Conservation (phyloP, 2,113 vertebrate genomes). For the Muntiacus reevesi region DNA sequence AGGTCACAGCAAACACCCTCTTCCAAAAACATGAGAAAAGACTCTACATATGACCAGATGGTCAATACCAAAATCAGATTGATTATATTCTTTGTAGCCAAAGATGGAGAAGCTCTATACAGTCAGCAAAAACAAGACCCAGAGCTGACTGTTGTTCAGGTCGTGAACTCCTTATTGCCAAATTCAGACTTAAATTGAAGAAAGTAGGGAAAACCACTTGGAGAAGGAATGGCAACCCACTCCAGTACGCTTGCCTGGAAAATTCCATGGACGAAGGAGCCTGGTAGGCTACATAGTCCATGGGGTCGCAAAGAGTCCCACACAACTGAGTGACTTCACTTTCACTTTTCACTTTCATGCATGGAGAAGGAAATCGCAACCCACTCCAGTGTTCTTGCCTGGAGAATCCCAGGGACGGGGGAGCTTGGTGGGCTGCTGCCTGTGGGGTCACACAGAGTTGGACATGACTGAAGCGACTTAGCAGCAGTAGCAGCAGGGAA, state of each 20-base stretch:
- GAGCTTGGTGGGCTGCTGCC: background rate
- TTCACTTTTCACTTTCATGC: background rate
- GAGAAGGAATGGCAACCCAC: background rate
- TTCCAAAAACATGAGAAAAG: background rate
- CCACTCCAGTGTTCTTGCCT: background rate
- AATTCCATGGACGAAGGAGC: background rate
- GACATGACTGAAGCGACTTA: background rate
- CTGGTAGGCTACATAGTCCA: background rate
- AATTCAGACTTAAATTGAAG: background rate
- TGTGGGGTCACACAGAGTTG: background rate
- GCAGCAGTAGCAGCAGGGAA: background rate
- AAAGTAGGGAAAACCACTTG: background rate
- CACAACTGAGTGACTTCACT: background rate
- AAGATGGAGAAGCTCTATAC: background rate
- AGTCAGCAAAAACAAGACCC: background rate
- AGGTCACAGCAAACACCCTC: background rate
- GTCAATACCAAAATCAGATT: background rate
- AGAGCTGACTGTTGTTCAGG: background rate
- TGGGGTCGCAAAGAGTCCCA: background rate
- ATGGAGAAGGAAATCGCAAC: background rate
- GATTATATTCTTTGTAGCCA: background rate
- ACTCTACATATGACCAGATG: background rate
- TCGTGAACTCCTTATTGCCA: background rate
- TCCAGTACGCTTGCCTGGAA: background rate
- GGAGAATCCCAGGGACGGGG: background rate